phyloP scores from a whole-genome alignment of 2,797 vertebrate species.

The Spea hammondii region DNA sequence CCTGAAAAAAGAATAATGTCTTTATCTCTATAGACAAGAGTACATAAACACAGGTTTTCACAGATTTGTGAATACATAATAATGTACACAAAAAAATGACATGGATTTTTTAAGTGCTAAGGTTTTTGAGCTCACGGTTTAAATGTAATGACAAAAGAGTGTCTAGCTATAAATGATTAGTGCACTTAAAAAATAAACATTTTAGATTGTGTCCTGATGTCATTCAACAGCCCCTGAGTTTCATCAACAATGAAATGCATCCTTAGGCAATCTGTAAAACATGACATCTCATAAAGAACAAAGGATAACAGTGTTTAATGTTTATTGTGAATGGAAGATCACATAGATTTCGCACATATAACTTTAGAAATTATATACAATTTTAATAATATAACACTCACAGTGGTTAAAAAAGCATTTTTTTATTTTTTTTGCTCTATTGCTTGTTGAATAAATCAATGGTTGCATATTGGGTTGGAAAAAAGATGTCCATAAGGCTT shows the following conservation, averaged over 20 bases:
- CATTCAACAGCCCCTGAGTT: not conserved
- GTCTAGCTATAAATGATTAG: not conserved
- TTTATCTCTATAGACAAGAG: not conserved
- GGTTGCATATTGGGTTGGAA: no score
- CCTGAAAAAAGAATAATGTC: no score
- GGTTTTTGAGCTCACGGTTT: not conserved
- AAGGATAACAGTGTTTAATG: not conserved
- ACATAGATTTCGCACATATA: not conserved
- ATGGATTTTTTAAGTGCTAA: not conserved
- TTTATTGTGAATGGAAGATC: not conserved
- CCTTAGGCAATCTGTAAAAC: not conserved
- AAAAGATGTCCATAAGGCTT: no score
- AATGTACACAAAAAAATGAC: not conserved
- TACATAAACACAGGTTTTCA: not conserved
- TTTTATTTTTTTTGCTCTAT: no score
- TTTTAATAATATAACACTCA: no score
- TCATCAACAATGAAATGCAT: constrained; percentile 9
- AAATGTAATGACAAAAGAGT: not conserved
- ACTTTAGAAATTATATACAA: not conserved
- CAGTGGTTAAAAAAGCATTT: no score
- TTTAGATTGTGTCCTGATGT: not conserved
- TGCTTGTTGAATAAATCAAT: no score
- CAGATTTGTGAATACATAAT: not conserved
- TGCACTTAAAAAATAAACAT: not conserved
- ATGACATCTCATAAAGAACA: not conserved